Conservation (phyloP, 2,113 vertebrate species). For the Ranitomeya imitator region DNA sequence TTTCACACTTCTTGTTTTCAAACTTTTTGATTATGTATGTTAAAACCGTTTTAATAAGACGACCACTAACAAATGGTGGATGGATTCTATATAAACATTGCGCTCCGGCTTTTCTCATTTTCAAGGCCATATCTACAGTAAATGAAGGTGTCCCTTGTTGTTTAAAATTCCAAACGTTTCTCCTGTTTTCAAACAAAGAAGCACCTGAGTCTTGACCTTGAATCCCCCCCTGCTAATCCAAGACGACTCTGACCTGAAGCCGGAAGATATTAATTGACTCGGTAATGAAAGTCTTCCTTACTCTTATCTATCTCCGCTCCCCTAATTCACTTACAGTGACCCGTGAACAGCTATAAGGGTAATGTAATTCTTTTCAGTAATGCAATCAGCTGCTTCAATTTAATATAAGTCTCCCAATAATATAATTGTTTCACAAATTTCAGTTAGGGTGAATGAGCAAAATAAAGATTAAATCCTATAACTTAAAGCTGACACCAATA, state of each 20-base stretch:
- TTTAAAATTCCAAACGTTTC: background rate
- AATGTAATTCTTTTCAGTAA: constrained; percentile 49
- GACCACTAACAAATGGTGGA: background rate
- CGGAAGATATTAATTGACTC: constrained; percentile 43
- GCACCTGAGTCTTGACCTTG: constrained; percentile 30
- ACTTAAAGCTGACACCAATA: constrained; percentile 24
- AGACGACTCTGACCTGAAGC: constrained; percentile 22
- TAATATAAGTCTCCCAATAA: constrained; percentile 44
- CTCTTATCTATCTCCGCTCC: constrained; percentile 44
- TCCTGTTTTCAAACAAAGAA: background rate
- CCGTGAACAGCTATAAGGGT: constrained; percentile 51
- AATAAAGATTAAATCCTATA: constrained; percentile 46
- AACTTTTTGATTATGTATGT: background rate
- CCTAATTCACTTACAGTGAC: constrained; percentile 48
- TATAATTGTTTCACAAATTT: constrained; percentile 51
- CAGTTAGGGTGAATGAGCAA: constrained; percentile 29
- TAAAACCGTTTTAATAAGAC: background rate
- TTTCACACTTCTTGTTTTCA: no score
- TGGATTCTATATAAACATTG: no score
- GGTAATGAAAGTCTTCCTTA: constrained; percentile 49
- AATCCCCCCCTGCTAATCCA: constrained; percentile 28
- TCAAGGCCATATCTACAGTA: background rate
- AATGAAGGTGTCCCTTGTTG: background rate
- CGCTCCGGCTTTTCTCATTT: background rate
- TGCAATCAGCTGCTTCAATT: constrained; percentile 49